These are phyloP conservation scores for Morelia viridis DNA, from an alignment of 2,797 vertebrate genomes.

Conservation along the genomic window DNA sequence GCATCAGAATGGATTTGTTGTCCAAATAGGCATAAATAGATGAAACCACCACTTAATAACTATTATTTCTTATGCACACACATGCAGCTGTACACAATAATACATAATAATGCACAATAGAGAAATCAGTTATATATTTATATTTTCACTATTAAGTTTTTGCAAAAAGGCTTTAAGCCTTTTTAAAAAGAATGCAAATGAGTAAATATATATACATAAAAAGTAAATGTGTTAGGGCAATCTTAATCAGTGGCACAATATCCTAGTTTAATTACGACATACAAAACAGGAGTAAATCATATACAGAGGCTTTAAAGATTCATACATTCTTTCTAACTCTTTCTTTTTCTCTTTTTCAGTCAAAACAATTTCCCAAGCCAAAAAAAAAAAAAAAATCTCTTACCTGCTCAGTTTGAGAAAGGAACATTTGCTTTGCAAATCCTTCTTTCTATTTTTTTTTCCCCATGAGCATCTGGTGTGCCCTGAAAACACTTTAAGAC, in stretches of 20 bases:
- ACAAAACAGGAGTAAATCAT: background rate
- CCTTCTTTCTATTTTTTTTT: conserved; percentile 34
- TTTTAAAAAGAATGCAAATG: background rate
- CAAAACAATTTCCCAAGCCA: conserved; percentile 35
- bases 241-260: conserved; percentile 1
- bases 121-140: background rate
- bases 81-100: background rate
- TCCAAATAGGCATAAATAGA: background rate
- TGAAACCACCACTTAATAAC: background rate
- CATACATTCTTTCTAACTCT: background rate
- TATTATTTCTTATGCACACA: background rate
- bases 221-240: background rate
- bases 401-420: conserved; percentile 40
- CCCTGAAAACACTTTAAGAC: conserved; percentile 14
- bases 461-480: conserved; percentile 19
- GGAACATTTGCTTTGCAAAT: conserved; percentile 46
- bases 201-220: background rate
- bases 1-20: background rate
- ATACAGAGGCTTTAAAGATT: conserved; percentile 15
- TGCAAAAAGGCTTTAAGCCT: background rate
- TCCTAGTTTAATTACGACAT: conserved; percentile 35
- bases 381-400: background rate
- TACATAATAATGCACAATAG: background rate
- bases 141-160: background rate
- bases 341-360: conserved; percentile 5